Conservation (phyloP, 2,888 invertebrate genomes). For the Scotopteryx bipunctaria region DNA sequence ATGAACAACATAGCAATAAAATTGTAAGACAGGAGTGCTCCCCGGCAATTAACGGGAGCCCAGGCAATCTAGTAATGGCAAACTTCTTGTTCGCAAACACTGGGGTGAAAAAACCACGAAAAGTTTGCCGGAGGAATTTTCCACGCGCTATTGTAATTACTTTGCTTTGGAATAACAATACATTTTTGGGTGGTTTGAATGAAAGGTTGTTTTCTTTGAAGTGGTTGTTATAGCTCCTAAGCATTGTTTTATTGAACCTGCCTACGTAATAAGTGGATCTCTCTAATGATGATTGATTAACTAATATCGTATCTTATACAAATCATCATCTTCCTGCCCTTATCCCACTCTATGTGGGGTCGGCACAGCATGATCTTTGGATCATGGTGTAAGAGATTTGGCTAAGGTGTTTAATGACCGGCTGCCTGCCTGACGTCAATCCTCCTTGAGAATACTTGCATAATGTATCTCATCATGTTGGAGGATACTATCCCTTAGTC, state of each 20-base stretch:
- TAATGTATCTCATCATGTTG: too few species aligned
- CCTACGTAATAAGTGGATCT: not conserved
- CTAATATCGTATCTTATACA: too few species aligned
- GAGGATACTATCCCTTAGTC: too few species aligned
- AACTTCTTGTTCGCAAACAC: constrained; percentile 31
- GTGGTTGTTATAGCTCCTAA: too few species aligned
- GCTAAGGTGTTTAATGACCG: too few species aligned
- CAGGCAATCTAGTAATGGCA: constrained; percentile 34
- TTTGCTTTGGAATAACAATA: constrained; percentile 22
- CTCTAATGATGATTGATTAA: not conserved
- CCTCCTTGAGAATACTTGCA: too few species aligned
- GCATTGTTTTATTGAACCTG: too few species aligned
- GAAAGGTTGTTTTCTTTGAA: constrained; percentile 2
- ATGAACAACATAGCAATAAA: constrained; percentile 27
- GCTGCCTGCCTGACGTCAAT: too few species aligned
- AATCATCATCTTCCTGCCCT: too few species aligned
- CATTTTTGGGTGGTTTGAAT: constrained; percentile 3
- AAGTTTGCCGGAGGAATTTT: constrained; percentile 20
- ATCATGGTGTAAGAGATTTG: too few species aligned
- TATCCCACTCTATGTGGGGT: too few species aligned
- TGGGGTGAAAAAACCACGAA: constrained; percentile 29
- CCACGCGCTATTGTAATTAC: constrained; percentile 24
- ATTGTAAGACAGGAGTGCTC: constrained; percentile 30
- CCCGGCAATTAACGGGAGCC: constrained; percentile 32
- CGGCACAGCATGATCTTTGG: too few species aligned